Conservation (phyloP, 2,113 vertebrate genomes). For the Rynchops niger region DNA sequence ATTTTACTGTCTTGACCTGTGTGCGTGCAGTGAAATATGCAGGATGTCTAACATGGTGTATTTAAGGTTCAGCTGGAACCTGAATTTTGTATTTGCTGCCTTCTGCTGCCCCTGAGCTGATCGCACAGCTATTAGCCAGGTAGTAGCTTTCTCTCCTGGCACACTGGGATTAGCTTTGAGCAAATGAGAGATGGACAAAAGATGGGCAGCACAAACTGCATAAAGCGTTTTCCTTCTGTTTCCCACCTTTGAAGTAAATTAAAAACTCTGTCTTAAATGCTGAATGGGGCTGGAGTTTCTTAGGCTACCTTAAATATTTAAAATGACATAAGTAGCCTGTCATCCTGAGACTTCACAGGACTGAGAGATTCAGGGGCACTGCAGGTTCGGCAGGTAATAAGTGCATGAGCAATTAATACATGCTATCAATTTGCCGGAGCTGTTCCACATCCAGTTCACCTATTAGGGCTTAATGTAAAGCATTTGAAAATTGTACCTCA, state of each 20-base stretch:
- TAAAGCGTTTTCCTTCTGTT: not conserved
- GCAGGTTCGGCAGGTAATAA: not conserved
- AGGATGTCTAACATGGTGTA: not conserved
- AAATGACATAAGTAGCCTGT: not conserved
- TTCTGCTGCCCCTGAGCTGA: not conserved
- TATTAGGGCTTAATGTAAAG: not conserved
- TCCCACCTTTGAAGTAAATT: not conserved
- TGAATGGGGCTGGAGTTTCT: not conserved
- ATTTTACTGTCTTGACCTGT: not conserved
- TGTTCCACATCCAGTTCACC: not conserved
- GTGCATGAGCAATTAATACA: not conserved
- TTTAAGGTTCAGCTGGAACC: not conserved
- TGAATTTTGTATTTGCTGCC: not conserved
- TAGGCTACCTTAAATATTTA: slow-evolving; percentile 9
- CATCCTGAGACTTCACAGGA: not conserved
- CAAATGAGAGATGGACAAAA: not conserved
- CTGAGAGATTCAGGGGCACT: not conserved
- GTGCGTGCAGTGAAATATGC: not conserved
- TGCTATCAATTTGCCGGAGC: not conserved
- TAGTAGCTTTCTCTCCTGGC: not conserved
- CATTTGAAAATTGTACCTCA: not conserved
- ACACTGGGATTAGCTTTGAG: not conserved
- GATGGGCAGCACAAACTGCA: not conserved
- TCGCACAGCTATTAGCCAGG: not conserved
- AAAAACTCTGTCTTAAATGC: not conserved